A percentile compares a stretch with the other conserved stretches of the same genome.
Evolutionary conservation across 1,140 invertebrate genomes (phyloP).

Genomic region (Hylaeus volcanicus): DNA sequence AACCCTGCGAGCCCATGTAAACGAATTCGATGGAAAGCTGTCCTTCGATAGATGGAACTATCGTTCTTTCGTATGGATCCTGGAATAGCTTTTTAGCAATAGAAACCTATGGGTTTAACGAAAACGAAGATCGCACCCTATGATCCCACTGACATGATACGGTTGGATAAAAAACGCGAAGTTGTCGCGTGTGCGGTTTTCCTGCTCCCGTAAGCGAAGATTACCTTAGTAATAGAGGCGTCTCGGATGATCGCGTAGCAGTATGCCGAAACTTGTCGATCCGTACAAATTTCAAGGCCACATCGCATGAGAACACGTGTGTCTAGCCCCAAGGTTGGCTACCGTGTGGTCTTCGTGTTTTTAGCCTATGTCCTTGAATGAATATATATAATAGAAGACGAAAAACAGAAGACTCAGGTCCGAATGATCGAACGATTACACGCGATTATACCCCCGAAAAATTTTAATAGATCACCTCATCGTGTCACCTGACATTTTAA

Average conservation of each 20-base stretch:
- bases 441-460: too few relatives aligned
- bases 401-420: too few relatives aligned
- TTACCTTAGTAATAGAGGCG: slow-evolving; percentile 11
- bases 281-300: slow-evolving; percentile 47
- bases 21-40: background rate
- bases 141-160: background rate
- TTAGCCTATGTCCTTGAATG: slow-evolving; percentile 25
- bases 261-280: slow-evolving; percentile 41
- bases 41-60: background rate
- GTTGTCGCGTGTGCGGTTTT: slow-evolving; percentile 7
- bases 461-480: too few relatives aligned
- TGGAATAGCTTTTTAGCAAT: too few relatives aligned
- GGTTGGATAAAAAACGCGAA: background rate
- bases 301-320: slow-evolving; percentile 43
- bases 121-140: background rate
- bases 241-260: slow-evolving; percentile 1
- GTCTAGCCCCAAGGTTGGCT: slow-evolving; percentile 26
- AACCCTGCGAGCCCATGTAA: background rate
- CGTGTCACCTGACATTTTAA: too few relatives aligned
- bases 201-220: slow-evolving; percentile 12
- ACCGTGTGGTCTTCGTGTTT: slow-evolving; percentile 41
- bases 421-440: too few relatives aligned
- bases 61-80: too few relatives aligned
- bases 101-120: too few relatives aligned
- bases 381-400: too few relatives aligned